Percentiles rank a stretch among this genome's conserved stretches.
These are phyloP conservation scores for Dromiciops gliroides DNA, from an alignment of 2,113 vertebrate genomes.

Conservation along the genomic window DNA sequence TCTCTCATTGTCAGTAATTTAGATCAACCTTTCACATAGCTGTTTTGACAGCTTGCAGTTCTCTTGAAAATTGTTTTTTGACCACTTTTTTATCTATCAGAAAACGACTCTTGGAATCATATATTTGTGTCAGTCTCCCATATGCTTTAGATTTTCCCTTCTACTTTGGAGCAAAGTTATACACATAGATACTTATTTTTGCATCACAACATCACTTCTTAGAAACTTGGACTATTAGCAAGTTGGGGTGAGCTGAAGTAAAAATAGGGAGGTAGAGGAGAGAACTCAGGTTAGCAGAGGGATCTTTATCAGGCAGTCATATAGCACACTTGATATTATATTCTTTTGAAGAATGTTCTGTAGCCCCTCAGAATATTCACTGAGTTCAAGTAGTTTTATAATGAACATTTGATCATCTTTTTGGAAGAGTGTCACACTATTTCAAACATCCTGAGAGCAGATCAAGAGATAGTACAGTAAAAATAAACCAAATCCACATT, in stretches of 20 bases:
- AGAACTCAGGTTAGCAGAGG: background rate
- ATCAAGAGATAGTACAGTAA: slow-evolving; percentile 51
- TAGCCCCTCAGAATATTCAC: background rate
- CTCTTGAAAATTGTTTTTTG: background rate
- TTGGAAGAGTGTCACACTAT: slow-evolving; percentile 17
- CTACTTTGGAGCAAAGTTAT: background rate
- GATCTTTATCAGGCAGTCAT: slow-evolving; percentile 13
- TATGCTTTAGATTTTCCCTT: background rate
- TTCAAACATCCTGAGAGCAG: slow-evolving; percentile 62
- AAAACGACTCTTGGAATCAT: background rate
- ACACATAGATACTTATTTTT: slow-evolving; percentile 14
- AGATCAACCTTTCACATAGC: background rate
- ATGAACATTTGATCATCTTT: background rate
- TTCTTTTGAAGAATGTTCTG: background rate
- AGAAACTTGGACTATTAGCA: slow-evolving; percentile 18
- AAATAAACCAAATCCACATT: slow-evolving; percentile 62
- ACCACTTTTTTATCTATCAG: background rate
- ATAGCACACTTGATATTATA: background rate
- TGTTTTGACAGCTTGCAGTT: background rate
- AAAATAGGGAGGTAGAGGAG: background rate
- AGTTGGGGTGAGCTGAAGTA: background rate
- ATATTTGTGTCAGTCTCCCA: background rate
- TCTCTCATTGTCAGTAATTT: background rate
- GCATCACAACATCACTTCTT: slow-evolving; percentile 13
- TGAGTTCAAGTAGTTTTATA: slow-evolving; percentile 37